Percentiles rank a stretch among this genome's conserved stretches.
Conservation (phyloP, 2,797 vertebrate species). For the Tragelaphus eurycerus region DNA sequence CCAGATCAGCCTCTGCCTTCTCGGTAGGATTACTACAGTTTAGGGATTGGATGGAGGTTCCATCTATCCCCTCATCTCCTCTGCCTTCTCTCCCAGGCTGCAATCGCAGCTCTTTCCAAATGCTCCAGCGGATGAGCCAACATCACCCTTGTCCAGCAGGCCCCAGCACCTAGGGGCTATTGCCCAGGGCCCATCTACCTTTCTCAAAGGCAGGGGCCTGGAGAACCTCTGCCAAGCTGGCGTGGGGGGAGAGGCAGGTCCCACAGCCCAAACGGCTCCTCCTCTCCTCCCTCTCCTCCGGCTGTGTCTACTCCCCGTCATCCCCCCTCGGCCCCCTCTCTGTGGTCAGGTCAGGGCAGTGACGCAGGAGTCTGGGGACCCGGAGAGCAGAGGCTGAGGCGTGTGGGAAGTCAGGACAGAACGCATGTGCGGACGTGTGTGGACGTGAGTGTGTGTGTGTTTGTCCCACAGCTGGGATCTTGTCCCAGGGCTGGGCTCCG, state of each 20-base stretch:
- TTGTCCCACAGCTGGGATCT: slow-evolving; percentile 50
- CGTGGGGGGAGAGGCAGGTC: background rate
- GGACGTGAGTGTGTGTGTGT: slow-evolving; percentile 62
- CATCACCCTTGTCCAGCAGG: background rate
- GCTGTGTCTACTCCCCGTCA: background rate
- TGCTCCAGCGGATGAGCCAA: background rate
- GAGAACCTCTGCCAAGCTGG: background rate
- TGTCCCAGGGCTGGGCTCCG: background rate
- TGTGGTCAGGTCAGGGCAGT: slow-evolving; percentile 69
- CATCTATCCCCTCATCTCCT: background rate
- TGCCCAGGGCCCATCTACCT: background rate
- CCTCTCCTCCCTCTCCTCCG: background rate
- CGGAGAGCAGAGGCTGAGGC: slow-evolving; percentile 26
- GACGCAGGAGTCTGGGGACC: slow-evolving; percentile 69
- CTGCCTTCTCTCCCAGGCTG: background rate
- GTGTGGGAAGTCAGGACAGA: background rate
- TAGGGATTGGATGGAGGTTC: background rate
- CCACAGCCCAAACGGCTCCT: background rate
- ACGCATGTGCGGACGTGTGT: slow-evolving; percentile 56
- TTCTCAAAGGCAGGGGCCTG: background rate
- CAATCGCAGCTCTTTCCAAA: background rate
- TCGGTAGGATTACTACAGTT: background rate
- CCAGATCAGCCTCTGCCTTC: background rate
- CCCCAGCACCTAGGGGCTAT: background rate
- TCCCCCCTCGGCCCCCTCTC: slow-evolving; percentile 29